Evolutionary conservation across 2,113 vertebrate genomes (phyloP), one percentile per base, ranked within the genome.

Genomic region (Philantomba maxwellii): DNA sequence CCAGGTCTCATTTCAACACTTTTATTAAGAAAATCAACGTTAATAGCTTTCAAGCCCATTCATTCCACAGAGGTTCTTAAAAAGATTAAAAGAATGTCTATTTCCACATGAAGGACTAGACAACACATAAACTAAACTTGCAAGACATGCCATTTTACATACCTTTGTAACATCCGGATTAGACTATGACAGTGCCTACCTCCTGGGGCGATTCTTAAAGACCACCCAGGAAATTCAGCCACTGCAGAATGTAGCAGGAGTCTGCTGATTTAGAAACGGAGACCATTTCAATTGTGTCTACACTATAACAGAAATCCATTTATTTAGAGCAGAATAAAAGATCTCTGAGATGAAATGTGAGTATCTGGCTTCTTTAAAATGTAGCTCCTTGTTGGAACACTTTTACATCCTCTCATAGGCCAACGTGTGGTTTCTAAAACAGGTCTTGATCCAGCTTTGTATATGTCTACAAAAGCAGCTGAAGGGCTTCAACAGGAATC

Each of bases 101-200:
- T 57, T 94, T 96, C 53, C 78, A 89, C 86, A 28, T 64, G 84
- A 98, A 94, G 95, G 78, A 89, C 89, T 66, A 98, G 96, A 96
- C 93, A 94, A 88, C 92, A 95, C 95, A 96, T 94, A 95, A 98
- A 97, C 94, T 96, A 96, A 97, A 96, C 94, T 95, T 80, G 82
- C 93, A 88, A 97, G 97, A 97, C 96, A 93, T 96, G 88, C 87
- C 96, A 94, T 93, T 97, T 82, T 91, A 87, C 97, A 98, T 98
- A 97, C 97, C 93, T 98, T 85, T 98, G 95, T 82, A 97, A 96
- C 95, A 89, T 98, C 94, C 25, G 94, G 96, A 97, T 97, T 97
- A 97, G 95, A 82, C 92, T 91, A 73, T 3, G 88, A 92, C 95
- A 89, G 87, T 70, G 75, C 58, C 88, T 91, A 6, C 33, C 92